phyloP scores from a whole-genome alignment of 2,888 invertebrate species.

The Tenthredo distinguenda region DNA sequence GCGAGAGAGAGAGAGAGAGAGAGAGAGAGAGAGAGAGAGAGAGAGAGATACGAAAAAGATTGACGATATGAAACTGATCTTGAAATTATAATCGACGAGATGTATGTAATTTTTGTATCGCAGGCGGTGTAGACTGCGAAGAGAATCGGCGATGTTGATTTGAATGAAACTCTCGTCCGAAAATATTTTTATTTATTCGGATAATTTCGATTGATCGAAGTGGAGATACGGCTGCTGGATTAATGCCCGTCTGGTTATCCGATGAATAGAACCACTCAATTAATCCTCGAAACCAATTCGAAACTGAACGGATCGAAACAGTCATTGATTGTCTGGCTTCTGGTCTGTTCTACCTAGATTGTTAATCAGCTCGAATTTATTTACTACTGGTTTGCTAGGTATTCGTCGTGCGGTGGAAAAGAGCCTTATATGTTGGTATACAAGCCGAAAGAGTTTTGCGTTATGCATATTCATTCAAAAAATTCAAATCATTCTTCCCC shows the following conservation, averaged over 20 bases:
- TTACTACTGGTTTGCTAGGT: background rate
- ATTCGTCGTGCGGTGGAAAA: background rate
- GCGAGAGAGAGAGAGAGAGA: background rate
- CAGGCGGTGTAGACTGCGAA: background rate
- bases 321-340: background rate
- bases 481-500: constrained; percentile 15
- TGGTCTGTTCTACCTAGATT: background rate
- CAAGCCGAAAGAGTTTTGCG: background rate
- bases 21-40: background rate
- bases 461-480: constrained; percentile 6
- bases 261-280: constrained; percentile 14
- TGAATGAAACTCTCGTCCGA: background rate
- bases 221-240: background rate
- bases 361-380: background rate
- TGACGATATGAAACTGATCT: background rate
- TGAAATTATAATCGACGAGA: background rate
- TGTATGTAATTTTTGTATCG: background rate
- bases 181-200: background rate
- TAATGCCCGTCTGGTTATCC: background rate
- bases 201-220: background rate
- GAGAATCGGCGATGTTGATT: background rate
- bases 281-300: background rate
- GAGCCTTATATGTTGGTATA: background rate
- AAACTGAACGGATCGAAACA: constrained; percentile 1
- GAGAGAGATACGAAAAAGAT: background rate